phyloP scores from a whole-genome alignment of 2,797 vertebrate genomes.

The Spinus pinus region DNA sequence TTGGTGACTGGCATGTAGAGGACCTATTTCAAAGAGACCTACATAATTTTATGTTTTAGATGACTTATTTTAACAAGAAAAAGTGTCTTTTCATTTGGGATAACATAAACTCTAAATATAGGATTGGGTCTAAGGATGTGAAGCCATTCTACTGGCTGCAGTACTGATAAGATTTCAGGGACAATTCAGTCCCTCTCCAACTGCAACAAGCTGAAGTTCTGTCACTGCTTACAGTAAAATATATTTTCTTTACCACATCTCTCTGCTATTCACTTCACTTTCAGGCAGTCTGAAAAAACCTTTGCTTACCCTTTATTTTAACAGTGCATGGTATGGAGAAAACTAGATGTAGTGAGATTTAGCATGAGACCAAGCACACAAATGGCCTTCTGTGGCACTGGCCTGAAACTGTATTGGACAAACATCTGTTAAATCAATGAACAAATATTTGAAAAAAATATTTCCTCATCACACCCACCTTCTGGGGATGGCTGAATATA shows the following conservation, averaged over 20 bases:
- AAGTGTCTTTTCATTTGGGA: background rate
- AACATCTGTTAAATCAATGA: background rate
- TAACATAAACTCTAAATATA: background rate
- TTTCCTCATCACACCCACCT: conserved; percentile 71
- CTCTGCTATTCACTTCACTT: background rate
- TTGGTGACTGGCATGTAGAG: background rate
- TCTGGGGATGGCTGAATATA: conserved; percentile 75
- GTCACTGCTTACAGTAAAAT: background rate
- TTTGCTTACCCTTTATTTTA: background rate
- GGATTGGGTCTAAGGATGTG: background rate
- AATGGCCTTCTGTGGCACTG: background rate
- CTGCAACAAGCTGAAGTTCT: background rate
- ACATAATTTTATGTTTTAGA: background rate
- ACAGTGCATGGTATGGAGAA: background rate
- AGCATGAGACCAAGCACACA: background rate
- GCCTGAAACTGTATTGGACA: background rate
- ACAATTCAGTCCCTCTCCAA: background rate
- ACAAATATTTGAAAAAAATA: accelerated
- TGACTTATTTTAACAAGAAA: background rate
- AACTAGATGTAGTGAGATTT: background rate
- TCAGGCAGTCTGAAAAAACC: background rate
- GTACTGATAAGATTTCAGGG: background rate
- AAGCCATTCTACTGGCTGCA: background rate
- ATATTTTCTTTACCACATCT: background rate
- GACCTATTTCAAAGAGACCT: background rate